Evolutionary conservation across 2,797 vertebrate species (phyloP), one percentile per base, ranked within the genome.

Genomic region (Decapterus maruadsi): DNA sequence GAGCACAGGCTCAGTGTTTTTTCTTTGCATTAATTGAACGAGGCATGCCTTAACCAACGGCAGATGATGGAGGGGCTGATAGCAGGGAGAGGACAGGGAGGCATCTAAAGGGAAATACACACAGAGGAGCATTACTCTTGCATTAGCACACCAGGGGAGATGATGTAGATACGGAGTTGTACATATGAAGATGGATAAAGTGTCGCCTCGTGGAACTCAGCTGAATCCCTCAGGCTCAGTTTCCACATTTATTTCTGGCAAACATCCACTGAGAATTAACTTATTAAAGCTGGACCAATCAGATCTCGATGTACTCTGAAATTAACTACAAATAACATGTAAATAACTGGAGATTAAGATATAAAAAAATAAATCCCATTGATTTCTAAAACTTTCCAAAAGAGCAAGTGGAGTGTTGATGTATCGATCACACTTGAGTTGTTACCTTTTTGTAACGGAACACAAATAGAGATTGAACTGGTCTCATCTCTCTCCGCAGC

Each of bases 201-300:
- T 48, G 26, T 48, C 17, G 42, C 60, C 43, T 46, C 26, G 11
- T 22, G 29, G 42, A 62, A 22, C 42, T 17, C 17, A 11, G n/a
- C 40, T 29, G 16, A 62, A 62, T 45, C 60, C 42, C 42, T 46
- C 8, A 17, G 42, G 26, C 59, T 42, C n/a, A 43, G 26, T 26
- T 62, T 26, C 31, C 17, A n/a, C 45, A 48, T 51, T 20, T 22
- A 22, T 12, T 22, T 51, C 10, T 22, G 20, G 3, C n/a, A 22
- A 51, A 51, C 50, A 51, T 51, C 50, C n/a, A 22, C 50, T 51
- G 50, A 51, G 50, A 22, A 51, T 53, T 26, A 53, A 53, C 11
- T 26, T 26, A 26, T 53, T 53, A 53, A 22, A 26, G 12, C 11
- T 26, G 12, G 6, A 14, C 12, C 51, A 54, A 53, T 53, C 12